Evolutionary conservation across 2,888 invertebrate genomes (phyloP).

Genomic region (Leptinotarsa haldemani): DNA sequence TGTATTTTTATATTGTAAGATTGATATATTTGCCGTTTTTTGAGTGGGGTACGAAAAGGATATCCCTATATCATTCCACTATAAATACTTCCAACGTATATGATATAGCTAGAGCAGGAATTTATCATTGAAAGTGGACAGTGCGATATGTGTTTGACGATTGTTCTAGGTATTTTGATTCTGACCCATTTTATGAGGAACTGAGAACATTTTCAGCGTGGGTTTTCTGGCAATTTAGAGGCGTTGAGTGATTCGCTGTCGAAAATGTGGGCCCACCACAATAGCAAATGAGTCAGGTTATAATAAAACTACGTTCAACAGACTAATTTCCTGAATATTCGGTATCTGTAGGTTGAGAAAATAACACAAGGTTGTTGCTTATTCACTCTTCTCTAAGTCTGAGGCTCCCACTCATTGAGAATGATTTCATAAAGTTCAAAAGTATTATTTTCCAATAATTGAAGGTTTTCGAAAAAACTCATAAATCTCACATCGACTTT

Average conservation of each 20-base stretch:
- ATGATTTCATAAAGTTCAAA: too few species aligned
- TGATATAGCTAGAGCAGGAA: not conserved
- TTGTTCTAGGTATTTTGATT: constrained; percentile 9
- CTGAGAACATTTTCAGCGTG: not conserved
- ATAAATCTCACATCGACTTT: too few species aligned
- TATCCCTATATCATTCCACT: too few species aligned
- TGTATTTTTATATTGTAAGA: too few species aligned
- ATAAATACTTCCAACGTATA: too few species aligned
- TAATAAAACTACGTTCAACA: not conserved
- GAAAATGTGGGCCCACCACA: not conserved
- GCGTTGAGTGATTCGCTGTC: not conserved
- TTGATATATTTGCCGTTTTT: too few species aligned
- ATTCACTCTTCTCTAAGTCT: too few species aligned
- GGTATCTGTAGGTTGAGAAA: not conserved
- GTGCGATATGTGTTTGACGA: not conserved
- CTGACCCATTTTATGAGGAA: constrained; percentile 16
- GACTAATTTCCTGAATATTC: not conserved
- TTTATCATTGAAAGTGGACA: not conserved
- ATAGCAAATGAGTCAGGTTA: not conserved
- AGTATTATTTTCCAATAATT: too few species aligned
- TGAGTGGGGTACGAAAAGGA: too few species aligned
- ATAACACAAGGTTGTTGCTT: not conserved
- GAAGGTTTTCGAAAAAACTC: too few species aligned
- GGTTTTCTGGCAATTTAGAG: constrained; percentile 13
- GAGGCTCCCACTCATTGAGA: too few species aligned